Percentiles rank a stretch among this genome's conserved stretches.
phyloP scores from a whole-genome alignment of 2,888 invertebrate genomes.

The Pomacea canaliculata region DNA sequence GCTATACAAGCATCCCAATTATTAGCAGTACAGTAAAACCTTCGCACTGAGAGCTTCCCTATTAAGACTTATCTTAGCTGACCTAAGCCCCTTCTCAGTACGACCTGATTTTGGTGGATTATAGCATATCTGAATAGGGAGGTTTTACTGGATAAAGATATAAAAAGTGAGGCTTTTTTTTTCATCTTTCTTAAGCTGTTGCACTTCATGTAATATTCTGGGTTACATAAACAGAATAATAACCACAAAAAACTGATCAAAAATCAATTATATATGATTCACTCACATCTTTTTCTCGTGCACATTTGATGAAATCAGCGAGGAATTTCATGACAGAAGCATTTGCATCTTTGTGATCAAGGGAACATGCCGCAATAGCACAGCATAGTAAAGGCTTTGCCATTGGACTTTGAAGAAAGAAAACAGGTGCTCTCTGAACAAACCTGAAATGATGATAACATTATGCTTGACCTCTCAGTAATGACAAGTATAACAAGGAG shows the following conservation, averaged over 20 bases:
- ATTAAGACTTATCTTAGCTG: no score
- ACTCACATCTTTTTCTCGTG: slow-evolving; percentile 58
- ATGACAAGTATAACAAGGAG: neutral
- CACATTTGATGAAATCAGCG: slow-evolving; percentile 78
- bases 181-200: no score
- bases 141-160: no score
- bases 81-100: no score
- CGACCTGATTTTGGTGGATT: no score
- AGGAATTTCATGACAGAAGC: slow-evolving; percentile 97
- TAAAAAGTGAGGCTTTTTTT: no score
- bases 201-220: no score
- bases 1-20: no score
- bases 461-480: neutral
- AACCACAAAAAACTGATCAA: neutral
- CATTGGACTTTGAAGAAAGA: slow-evolving; percentile 84
- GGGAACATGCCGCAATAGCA: slow-evolving; percentile 82
- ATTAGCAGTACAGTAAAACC: no score
- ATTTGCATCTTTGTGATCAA: slow-evolving; percentile 96
- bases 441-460: slow-evolving; percentile 71
- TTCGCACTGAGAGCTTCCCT: no score
- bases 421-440: slow-evolving; percentile 86
- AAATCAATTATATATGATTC: neutral
- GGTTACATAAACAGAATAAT: no score
- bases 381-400: slow-evolving; percentile 84
- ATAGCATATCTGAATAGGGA: no score